A percentile compares a stretch with the other conserved stretches of the same genome.
Conservation (phyloP, 2,888 invertebrate species). For the Ashinkailepas kermadecensis region DNA sequence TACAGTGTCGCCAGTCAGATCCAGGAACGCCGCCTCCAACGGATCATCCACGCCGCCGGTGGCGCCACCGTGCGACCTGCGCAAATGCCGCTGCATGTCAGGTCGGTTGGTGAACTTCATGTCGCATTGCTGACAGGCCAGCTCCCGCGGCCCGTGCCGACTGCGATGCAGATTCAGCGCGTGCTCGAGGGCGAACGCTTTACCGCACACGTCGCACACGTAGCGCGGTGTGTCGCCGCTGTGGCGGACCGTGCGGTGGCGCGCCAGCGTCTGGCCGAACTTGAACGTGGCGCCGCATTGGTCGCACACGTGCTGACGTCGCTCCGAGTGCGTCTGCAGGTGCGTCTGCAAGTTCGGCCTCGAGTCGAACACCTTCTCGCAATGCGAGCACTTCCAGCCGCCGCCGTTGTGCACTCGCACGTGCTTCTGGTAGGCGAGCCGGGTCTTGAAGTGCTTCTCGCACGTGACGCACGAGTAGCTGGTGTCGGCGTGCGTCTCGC, state of each 20-base stretch:
- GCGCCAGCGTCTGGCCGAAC: slow-evolving; percentile 11
- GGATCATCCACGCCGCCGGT: neutral
- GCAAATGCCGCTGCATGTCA: neutral
- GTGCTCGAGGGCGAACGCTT: neutral
- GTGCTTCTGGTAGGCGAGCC: neutral
- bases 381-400: neutral
- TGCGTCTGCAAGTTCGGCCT: neutral
- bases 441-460: neutral
- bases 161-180: slow-evolving; percentile 5
- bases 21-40: neutral
- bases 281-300: slow-evolving; percentile 3
- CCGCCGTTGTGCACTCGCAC: neutral
- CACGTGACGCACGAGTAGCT: slow-evolving; percentile 18
- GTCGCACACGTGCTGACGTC: neutral
- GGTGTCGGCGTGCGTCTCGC: slow-evolving; percentile 1
- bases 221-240: neutral
- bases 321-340: slow-evolving; percentile 9
- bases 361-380: slow-evolving; percentile 3
- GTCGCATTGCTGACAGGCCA: neutral
- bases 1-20: neutral
- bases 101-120: neutral
- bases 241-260: neutral
- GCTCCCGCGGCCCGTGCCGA: neutral
- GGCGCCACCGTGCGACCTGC: neutral
- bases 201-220: slow-evolving; percentile 6